A percentile compares a stretch with the other conserved stretches of the same genome.
Evolutionary conservation across 2,797 vertebrate species (phyloP).

Genomic region (Sebastes elongatus): DNA sequence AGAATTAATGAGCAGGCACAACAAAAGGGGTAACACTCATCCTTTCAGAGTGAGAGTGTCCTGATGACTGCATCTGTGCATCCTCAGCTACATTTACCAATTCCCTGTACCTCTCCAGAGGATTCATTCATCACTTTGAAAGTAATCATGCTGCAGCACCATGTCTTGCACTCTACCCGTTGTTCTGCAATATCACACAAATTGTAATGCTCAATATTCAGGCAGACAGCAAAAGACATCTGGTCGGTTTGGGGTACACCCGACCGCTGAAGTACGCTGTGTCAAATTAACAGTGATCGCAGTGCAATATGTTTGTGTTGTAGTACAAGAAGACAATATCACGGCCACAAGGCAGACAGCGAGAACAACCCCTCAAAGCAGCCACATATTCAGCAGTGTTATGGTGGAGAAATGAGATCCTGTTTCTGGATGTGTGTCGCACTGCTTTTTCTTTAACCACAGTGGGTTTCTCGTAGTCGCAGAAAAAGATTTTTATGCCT

Average conservation of each 20-base stretch:
- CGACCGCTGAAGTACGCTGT: constrained; percentile 14
- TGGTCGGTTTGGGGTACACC: constrained; percentile 26
- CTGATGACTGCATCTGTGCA: constrained; percentile 14
- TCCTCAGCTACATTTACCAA: background rate
- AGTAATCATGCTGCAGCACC: constrained; percentile 31
- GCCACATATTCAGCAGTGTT: constrained; percentile 1
- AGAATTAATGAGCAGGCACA: constrained; percentile 22
- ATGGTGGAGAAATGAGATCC: background rate
- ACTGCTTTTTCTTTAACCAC: background rate
- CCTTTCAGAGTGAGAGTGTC: constrained; percentile 4
- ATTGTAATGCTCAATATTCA: constrained; percentile 32
- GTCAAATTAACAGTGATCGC: constrained; percentile 39
- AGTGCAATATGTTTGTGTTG: constrained; percentile 26
- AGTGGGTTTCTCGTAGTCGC: background rate
- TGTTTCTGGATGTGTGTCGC: constrained; percentile 1
- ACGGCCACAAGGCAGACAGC: background rate
- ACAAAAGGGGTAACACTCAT: background rate
- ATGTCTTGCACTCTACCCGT: background rate
- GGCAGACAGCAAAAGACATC: constrained; percentile 37
- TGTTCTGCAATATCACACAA: constrained; percentile 25
- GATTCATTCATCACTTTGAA: constrained; percentile 51
- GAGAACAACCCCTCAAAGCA: constrained; percentile 8
- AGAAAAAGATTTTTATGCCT: background rate
- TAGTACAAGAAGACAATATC: constrained; percentile 27
- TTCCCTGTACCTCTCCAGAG: background rate